Base-by-base conservation (phyloP, 2,888 invertebrate genomes). In the Thecocarcelia acutangulata region DNA sequence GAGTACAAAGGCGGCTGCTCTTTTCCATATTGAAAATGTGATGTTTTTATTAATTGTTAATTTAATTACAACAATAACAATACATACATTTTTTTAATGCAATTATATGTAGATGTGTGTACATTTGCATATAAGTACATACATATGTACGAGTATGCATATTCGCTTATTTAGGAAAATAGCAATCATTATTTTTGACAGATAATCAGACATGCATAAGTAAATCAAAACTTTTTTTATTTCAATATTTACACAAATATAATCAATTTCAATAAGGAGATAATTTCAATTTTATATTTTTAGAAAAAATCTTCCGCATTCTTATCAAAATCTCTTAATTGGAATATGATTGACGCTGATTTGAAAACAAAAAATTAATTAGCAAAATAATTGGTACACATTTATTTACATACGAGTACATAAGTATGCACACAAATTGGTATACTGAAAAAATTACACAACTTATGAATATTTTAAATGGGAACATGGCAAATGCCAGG, bases 31-130 rank as follows among this genome's bases (percentile, higher is more conserved):
- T 24, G 33, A 6, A 37, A 56, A 80, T 50, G 52, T 81, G 73
- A 81, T 73, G 77, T 69, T 77, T 81, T 77, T 81, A 81, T 77
- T 81, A 77, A 58, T 52, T 68, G 48, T 69, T 74, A 73, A 81
- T 81, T 73, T 46, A 64, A 81, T 75, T 56, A 64, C 44, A 61
- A 52, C 8, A 61, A 61, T 42, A 59, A 72, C 19, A 54, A 63
- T 19, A 46, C n/a, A 61, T 6, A 54, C 1, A 28, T 33, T 42
- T 15, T 28, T 19, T 59, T 52, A 69, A 15, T n/a, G n/a, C n/a
- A n/a, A n/a, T n/a, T n/a, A n/a, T n/a, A n/a, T n/a, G n/a, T n/a
- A n/a, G n/a, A n/a, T n/a, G n/a, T n/a, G n/a, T n/a, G n/a, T n/a
- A n/a, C n/a, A n/a, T 11, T 24, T 24, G n/a, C 8, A 24, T 2